phyloP scores from a whole-genome alignment of 2,113 vertebrate genomes.

The Melospiza georgiana region DNA sequence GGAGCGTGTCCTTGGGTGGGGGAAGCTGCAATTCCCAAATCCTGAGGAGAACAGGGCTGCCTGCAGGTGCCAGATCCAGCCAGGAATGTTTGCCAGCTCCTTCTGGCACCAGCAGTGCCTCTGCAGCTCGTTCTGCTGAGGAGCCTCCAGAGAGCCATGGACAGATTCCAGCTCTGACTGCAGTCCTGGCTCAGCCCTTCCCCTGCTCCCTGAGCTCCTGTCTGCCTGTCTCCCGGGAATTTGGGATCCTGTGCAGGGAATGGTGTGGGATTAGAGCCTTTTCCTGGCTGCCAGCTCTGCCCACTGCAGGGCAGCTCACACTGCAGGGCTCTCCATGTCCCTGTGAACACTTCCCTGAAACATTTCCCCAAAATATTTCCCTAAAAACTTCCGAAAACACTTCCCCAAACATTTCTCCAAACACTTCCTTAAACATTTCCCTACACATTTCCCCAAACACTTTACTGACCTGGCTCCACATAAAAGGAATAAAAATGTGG shows the following conservation, averaged over 20 bases:
- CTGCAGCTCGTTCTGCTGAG: not conserved
- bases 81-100: not conserved
- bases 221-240: not conserved
- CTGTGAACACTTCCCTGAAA: not conserved
- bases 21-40: not conserved
- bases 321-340: not conserved
- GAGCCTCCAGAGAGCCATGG: not conserved
- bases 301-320: too few species aligned
- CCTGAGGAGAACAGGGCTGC: not conserved
- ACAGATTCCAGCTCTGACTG: not conserved
- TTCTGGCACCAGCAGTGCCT: not conserved
- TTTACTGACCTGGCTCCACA: not conserved
- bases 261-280: not conserved
- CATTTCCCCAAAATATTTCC: not conserved
- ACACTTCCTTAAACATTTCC: not conserved
- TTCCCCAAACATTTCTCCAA: accelerated
- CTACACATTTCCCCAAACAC: not conserved
- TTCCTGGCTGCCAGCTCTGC: not conserved
- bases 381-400: too few species aligned
- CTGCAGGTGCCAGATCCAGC: not conserved
- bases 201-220: not conserved
- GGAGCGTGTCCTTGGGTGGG: not conserved
- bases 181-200: not conserved
- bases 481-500: not conserved
- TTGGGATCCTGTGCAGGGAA: not conserved